phyloP scores from a whole-genome alignment of 2,888 invertebrate genomes.

The Drosophila putrida region DNA sequence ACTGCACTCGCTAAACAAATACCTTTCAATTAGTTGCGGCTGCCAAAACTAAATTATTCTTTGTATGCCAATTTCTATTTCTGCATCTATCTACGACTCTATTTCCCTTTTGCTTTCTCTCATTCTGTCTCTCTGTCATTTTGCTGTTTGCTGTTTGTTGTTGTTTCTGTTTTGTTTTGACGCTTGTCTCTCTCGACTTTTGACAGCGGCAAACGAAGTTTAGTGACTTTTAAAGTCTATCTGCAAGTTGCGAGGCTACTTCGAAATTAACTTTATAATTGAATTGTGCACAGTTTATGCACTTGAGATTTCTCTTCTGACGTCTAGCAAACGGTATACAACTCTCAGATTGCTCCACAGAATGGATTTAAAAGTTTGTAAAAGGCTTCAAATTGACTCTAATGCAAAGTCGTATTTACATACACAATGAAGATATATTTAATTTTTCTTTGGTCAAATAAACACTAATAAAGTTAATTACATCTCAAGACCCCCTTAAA shows the following conservation, averaged over 20 bases:
- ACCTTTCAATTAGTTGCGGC: constrained; percentile 75
- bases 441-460: not conserved
- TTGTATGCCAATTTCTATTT: constrained; percentile 61
- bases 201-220: constrained; percentile 50
- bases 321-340: constrained; percentile 37
- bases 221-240: constrained; percentile 60
- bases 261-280: constrained; percentile 64
- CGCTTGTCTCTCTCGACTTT: constrained; percentile 55
- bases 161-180: constrained; percentile 37
- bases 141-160: not conserved
- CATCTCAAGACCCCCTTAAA: no score
- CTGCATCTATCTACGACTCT: constrained; percentile 31
- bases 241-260: constrained; percentile 42
- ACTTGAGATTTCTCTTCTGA: constrained; percentile 43
- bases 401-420: not conserved
- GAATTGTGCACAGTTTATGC: constrained; percentile 62
- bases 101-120: not conserved
- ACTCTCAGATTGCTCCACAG: constrained; percentile 41
- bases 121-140: not conserved
- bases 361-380: constrained; percentile 19
- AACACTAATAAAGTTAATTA: no score
- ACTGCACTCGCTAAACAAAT: constrained; percentile 71
- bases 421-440: not conserved
- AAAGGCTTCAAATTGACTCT: not conserved
- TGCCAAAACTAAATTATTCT: constrained; percentile 71